phyloP scores from a whole-genome alignment of 2,113 vertebrate genomes.

The Clarias batrachus region DNA sequence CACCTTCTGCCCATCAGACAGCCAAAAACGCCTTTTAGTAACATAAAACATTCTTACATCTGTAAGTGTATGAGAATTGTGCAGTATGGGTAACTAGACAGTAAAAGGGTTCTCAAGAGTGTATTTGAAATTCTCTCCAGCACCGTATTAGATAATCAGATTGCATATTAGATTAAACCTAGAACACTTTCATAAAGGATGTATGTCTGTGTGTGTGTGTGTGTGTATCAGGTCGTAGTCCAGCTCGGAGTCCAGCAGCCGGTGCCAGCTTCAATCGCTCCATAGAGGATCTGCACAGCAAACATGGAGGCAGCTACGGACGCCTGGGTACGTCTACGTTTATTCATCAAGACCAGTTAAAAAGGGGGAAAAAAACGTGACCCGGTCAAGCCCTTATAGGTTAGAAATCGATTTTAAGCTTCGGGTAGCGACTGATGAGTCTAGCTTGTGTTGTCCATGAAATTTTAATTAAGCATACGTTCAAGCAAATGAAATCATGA shows the following conservation, averaged over 20 bases:
- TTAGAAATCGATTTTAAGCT: background rate
- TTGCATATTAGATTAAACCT: background rate
- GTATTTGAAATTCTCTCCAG: background rate
- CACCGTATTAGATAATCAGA: background rate
- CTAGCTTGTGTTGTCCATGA: background rate
- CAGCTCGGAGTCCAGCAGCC: constrained; percentile 60
- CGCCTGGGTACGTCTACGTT: constrained; percentile 81
- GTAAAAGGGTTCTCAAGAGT: background rate
- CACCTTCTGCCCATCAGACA: background rate
- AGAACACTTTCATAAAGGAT: background rate
- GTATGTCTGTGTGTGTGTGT: constrained; percentile 24
- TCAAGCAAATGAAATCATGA: background rate
- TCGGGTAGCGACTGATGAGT: background rate
- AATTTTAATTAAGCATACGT: background rate
- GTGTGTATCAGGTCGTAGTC: constrained; percentile 74
- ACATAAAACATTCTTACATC: background rate
- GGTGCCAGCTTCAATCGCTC: constrained; percentile 79
- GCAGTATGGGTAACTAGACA: background rate
- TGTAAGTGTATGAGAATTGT: background rate
- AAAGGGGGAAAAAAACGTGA: background rate
- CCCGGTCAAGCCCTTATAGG: background rate
- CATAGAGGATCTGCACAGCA: constrained; percentile 84
- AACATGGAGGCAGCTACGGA: constrained; percentile 79
- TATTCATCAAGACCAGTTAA: background rate
- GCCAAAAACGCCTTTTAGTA: background rate